Evolutionary conservation across 2,888 invertebrate species (phyloP), one percentile per base, ranked within the genome.

Genomic region (Drosophila affinis): DNA sequence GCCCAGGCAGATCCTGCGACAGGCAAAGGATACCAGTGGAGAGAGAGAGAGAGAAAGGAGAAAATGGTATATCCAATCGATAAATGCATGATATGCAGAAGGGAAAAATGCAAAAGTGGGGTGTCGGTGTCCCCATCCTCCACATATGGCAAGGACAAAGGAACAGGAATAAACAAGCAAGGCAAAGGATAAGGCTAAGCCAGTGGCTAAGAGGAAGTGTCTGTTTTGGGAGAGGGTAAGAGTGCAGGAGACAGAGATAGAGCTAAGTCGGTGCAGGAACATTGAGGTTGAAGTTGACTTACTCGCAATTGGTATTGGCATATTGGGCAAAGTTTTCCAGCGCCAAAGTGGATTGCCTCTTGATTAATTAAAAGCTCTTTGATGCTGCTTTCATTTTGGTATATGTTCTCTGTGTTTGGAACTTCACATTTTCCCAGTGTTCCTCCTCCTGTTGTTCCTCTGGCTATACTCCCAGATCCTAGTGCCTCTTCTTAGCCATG

Each of bases 291-390:
- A 39, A 46, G 65, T 57, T 73, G 62, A 55, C 56, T 62, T 57
- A 61, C 62, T 73, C 53, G 56, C 39, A 74, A 83, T 73, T 78
- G 81, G 81, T 70, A 78, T 72, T 81, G 83, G 78, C 78, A 78
- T 69, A 73, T 70, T 78, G 83, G 81, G 76, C 72, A 62, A 83
- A 76, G 74, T 83, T 83, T 77, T 69, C 74, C 32, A 74, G 72
- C 68, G 78, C 60, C 71, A 80, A 84, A 87, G 78, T 81, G 84
- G 81, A 88, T 88, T 76, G 87, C 79, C 61, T 61, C 70, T 84
- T 88, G 83, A 88, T 84, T 88, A 84, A 88, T 84, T 88, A 87
- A 84, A 81, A 84, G 81, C 81, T 67, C 67, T 72, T 63, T 71
- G 65, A 57, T 45, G 70, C 58, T 45, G 61, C 47, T 49, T 12